Conservation (phyloP, 2,888 invertebrate genomes). For the Teleiodes luculella region DNA sequence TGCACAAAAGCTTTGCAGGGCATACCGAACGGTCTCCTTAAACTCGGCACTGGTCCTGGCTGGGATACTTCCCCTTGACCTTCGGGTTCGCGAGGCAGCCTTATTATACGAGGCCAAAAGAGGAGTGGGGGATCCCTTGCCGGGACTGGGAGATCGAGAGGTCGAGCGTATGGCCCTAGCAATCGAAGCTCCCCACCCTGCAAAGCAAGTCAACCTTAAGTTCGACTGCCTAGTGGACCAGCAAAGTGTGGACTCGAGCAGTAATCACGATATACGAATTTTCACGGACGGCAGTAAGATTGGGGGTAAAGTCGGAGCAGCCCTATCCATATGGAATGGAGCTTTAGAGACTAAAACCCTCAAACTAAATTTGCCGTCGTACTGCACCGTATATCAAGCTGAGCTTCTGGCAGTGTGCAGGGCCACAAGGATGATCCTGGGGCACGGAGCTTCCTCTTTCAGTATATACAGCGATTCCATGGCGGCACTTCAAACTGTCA, state of each 20-base stretch:
- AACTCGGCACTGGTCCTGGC: constrained; percentile 8
- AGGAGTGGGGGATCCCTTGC: too few relatives aligned
- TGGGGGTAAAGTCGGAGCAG: not conserved
- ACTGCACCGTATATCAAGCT: not conserved
- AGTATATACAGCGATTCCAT: not conserved
- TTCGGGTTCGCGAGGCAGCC: constrained; percentile 1
- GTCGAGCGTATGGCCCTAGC: not conserved
- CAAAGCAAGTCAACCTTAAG: not conserved
- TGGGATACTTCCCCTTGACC: constrained; percentile 11
- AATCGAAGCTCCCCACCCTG: not conserved
- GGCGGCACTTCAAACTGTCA: not conserved
- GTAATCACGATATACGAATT: not conserved
- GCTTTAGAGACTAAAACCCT: not conserved
- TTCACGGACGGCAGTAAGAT: not conserved
- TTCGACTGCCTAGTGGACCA: too few relatives aligned
- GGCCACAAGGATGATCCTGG: not conserved
- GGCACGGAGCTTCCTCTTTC: not conserved
- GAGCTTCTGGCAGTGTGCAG: not conserved
- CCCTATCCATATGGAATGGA: not conserved
- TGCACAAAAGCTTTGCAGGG: not conserved
- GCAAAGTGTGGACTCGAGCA: not conserved
- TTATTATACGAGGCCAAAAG: not conserved
- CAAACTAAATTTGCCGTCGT: not conserved
- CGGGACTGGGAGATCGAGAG: not conserved
- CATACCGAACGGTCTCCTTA: not conserved